A percentile compares a stretch with the other conserved stretches of the same genome.
Conservation (phyloP, 2,888 invertebrate species). For the Aphodius sticticus region DNA sequence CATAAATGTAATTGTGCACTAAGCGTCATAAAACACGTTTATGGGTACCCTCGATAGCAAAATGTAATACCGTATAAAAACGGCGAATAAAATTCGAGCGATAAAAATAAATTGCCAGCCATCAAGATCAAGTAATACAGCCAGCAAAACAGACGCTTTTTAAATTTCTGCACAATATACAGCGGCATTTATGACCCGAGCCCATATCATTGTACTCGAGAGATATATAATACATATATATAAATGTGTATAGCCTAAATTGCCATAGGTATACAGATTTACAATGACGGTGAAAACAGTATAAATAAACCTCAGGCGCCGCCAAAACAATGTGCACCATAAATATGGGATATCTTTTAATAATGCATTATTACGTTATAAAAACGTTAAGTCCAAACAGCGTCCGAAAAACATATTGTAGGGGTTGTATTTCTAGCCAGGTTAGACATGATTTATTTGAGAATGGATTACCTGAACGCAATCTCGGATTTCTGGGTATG, state of each 20-base stretch:
- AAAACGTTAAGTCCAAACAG: neutral
- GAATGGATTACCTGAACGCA: constrained; percentile 6
- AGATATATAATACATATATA: neutral
- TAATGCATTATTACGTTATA: constrained; percentile 4
- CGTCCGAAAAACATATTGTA: neutral
- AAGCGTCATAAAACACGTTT: neutral
- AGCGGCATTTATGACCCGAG: neutral
- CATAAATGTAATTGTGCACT: neutral
- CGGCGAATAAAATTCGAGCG: neutral
- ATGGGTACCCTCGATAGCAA: neutral
- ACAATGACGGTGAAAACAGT: neutral
- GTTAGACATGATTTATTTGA: constrained; percentile 9
- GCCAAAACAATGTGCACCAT: constrained; percentile 4
- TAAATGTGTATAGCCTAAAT: neutral
- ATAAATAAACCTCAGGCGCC: neutral
- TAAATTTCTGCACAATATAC: neutral
- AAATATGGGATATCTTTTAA: neutral
- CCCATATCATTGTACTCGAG: neutral
- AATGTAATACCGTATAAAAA: neutral
- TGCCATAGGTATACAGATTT: neutral
- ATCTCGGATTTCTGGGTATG: constrained; percentile 8
- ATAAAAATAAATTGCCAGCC: constrained; percentile 4
- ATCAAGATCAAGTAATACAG: neutral
- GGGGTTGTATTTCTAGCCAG: neutral
- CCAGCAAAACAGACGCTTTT: neutral